Evolutionary conservation across 2,888 invertebrate species (phyloP).

Genomic region (Hipparchia sbordonii): DNA sequence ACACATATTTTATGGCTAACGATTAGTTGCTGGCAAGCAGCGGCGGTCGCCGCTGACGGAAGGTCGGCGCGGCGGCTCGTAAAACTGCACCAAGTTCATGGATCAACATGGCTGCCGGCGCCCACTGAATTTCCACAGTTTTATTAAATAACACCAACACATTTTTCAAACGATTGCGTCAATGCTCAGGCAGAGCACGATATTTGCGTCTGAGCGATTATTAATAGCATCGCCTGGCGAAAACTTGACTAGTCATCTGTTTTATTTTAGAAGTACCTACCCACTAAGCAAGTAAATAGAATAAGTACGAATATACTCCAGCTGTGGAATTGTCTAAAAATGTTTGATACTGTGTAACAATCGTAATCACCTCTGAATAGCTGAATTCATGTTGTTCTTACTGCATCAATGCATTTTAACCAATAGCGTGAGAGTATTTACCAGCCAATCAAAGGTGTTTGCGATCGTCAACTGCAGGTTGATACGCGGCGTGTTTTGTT

Average conservation of each 20-base stretch:
- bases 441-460: too few relatives aligned
- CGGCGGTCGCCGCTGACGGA: constrained; percentile 37
- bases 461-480: constrained; percentile 37
- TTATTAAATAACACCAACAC: constrained; percentile 74
- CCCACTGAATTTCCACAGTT: constrained; percentile 67
- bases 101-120: constrained; percentile 56
- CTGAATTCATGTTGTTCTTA: too few relatives aligned
- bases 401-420: too few relatives aligned
- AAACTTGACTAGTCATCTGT: constrained; percentile 72
- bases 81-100: constrained; percentile 68
- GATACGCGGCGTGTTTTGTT: constrained; percentile 66
- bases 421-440: too few relatives aligned
- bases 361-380: too few relatives aligned
- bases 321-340: too few relatives aligned
- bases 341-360: too few relatives aligned
- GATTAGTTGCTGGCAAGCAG: constrained; percentile 39
- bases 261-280: constrained; percentile 73
- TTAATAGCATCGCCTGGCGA: constrained; percentile 75
- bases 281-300: constrained; percentile 73
- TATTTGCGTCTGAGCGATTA: constrained; percentile 75
- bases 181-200: constrained; percentile 71
- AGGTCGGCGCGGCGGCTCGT: constrained; percentile 40
- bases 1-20: constrained; percentile 41
- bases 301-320: constrained; percentile 65
- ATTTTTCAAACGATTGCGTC: constrained; percentile 80